Base-by-base conservation (phyloP, 2,797 vertebrate species). In the Australoheros facetus region DNA sequence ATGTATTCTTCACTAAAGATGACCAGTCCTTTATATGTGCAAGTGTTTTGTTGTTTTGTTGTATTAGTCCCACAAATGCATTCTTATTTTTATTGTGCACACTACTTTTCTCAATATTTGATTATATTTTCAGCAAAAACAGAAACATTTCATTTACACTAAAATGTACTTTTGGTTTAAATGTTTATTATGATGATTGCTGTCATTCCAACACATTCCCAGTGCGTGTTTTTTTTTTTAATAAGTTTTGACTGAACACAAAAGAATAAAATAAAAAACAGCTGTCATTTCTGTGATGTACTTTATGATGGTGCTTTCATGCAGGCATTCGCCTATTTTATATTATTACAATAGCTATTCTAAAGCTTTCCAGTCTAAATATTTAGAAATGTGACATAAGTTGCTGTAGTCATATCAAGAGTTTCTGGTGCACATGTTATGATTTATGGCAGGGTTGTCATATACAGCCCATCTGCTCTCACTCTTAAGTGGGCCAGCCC, bases 131-230 rank as follows among this genome's bases (percentile, higher is more conserved):
- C 56, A 73, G 28, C 13, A 17, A 34, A 75, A 71, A 73, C 51
- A 82, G 4, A 55, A 69, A 69, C 64, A 51, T 69, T 69, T 69
- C 5, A 64, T 21, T 62, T 9, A 64, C 28, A 58, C 66, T 11
- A 16, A 48, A 59, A 7, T 60, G 14, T 57, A 51, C 13, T 74
- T 80, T 55, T 53, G 51, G 21, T 69, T 79, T 21, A 3, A 10
- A 48, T 59, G 1, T 64, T 19, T 59, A 12, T 69, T 26, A 30
- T 75, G 2, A 51, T 34, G 14, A 2, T 73, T 69, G 39, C n/a
- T 53, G 17, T 19, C 30, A 57, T 37, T 73, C 17, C 79, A 84
- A 78, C 87, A 83, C 84, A 91, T 87, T 90, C 75, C 62, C 21
- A 19, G 10, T 74, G n/a, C 76, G 30, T 30, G 60, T 3, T 26